Percentiles rank a stretch among this genome's conserved stretches.
Conservation (phyloP, 35 echinoderm and acorn worm species). For the Anneissia japonica region DNA sequence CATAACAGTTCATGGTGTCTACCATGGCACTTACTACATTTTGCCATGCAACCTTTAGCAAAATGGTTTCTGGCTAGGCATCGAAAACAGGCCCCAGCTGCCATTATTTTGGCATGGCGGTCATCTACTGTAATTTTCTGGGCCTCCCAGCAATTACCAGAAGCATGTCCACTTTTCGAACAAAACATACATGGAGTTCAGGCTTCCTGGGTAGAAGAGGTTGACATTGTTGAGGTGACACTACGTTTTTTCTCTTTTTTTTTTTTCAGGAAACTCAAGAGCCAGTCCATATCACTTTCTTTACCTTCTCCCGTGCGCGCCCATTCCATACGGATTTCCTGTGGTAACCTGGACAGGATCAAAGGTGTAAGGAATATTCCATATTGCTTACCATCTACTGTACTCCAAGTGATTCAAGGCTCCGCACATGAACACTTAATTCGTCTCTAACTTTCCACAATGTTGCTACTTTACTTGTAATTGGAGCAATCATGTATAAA, state of each 20-base stretch:
- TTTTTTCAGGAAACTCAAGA: background rate
- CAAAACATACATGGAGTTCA: constrained; percentile 12
- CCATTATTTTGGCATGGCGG: background rate
- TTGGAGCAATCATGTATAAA: background rate
- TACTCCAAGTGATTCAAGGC: constrained; percentile 2
- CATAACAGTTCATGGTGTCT: constrained; percentile 24
- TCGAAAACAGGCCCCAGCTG: constrained; percentile 17
- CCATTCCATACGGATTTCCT: constrained; percentile 17
- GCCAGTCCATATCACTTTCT: constrained; percentile 1
- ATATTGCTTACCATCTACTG: constrained; percentile 3
- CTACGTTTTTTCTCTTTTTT: background rate
- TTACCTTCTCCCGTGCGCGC: constrained; percentile 10
- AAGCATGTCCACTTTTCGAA: background rate
- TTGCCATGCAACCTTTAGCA: constrained; percentile 19
- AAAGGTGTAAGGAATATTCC: background rate
- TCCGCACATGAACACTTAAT: background rate
- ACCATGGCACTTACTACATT: constrained; percentile 18
- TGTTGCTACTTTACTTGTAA: background rate
- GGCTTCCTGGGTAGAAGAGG: background rate
- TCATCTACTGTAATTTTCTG: constrained; percentile 3
- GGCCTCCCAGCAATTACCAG: background rate
- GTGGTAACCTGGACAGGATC: background rate
- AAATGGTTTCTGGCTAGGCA: constrained; percentile 25
- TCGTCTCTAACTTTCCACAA: background rate
- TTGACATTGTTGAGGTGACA: background rate